Percentiles rank a stretch among this genome's conserved stretches.
These are phyloP conservation scores for Psephotus haematonotus DNA, from an alignment of 2,113 vertebrate genomes.

Conservation along the genomic window DNA sequence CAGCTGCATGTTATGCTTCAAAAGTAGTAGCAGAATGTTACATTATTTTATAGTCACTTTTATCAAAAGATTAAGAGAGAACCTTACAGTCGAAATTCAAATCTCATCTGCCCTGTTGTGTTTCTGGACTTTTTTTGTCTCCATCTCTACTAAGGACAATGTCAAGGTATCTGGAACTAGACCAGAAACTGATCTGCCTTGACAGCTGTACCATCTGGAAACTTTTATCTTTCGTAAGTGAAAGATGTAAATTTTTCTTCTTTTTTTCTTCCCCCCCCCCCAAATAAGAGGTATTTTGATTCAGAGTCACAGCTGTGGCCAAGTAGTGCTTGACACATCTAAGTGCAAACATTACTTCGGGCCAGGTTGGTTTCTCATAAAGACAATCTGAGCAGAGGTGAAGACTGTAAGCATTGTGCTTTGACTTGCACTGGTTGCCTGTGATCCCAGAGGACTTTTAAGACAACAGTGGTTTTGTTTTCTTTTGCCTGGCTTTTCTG, in stretches of 20 bases:
- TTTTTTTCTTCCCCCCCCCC: too few species aligned
- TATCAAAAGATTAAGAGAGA: not conserved
- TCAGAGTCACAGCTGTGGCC: not conserved
- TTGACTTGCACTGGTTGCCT: not conserved
- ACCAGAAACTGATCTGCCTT: constrained; percentile 26
- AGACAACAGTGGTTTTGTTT: not conserved
- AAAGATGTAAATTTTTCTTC: not conserved
- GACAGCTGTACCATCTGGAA: constrained; percentile 23
- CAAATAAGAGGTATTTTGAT: not conserved
- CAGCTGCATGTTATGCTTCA: not conserved
- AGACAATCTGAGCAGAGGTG: not conserved
- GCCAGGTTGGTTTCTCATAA: not conserved
- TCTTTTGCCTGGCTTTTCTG: not conserved
- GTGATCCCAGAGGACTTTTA: not conserved
- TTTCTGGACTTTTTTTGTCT: not conserved
- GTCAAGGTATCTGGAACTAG: constrained; percentile 13
- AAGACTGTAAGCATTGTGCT: not conserved
- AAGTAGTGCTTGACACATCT: not conserved
- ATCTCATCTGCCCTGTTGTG: not conserved
- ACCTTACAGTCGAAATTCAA: not conserved
- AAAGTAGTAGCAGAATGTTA: not conserved
- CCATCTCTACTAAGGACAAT: not conserved
- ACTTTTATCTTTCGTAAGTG: not conserved
- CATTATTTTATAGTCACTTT: not conserved
- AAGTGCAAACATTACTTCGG: not conserved